phyloP scores from a whole-genome alignment of 1,140 invertebrate species.

The Drosophila grimshawi region DNA sequence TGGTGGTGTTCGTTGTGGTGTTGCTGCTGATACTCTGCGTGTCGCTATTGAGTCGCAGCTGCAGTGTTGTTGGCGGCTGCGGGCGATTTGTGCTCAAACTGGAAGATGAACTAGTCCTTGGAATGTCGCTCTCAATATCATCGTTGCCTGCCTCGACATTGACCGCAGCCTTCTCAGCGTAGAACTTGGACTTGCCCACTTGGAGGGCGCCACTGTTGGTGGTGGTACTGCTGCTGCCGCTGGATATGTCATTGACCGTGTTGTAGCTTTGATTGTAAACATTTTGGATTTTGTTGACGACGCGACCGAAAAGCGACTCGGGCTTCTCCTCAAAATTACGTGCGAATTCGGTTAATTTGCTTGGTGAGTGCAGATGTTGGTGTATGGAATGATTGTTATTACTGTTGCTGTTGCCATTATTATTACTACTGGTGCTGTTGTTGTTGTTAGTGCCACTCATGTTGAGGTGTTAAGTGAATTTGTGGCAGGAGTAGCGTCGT shows the following conservation, averaged over 20 bases:
- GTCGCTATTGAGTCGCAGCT: constrained; percentile 50
- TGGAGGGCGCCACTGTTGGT: constrained; percentile 48
- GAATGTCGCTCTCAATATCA: constrained; percentile 31
- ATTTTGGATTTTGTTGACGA: constrained; percentile 84
- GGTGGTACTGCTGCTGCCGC: constrained; percentile 47
- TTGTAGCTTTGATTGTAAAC: constrained; percentile 84
- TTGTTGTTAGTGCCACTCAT: constrained; percentile 49
- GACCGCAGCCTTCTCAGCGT: constrained; percentile 36
- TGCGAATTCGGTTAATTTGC: constrained; percentile 91
- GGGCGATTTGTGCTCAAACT: constrained; percentile 44
- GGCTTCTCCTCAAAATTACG: constrained; percentile 84
- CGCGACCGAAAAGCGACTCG: constrained; percentile 76
- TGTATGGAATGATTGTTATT: constrained; percentile 85
- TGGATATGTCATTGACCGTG: constrained; percentile 81
- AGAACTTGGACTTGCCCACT: constrained; percentile 71
- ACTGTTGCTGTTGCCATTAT: constrained; percentile 25
- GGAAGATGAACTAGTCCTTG: constrained; percentile 16
- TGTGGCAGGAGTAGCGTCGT: constrained; percentile 51
- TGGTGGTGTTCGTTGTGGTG: constrained; percentile 32
- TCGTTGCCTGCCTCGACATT: constrained; percentile 7
- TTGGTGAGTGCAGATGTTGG: constrained; percentile 88
- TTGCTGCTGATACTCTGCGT: constrained; percentile 25
- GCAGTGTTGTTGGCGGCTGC: constrained; percentile 57
- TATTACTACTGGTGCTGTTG: constrained; percentile 86
- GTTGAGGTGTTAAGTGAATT: constrained; percentile 35